Percentiles rank a stretch among this genome's conserved stretches.
Conservation (phyloP, 2,888 invertebrate species). For the Tolmerus cingulatus region DNA sequence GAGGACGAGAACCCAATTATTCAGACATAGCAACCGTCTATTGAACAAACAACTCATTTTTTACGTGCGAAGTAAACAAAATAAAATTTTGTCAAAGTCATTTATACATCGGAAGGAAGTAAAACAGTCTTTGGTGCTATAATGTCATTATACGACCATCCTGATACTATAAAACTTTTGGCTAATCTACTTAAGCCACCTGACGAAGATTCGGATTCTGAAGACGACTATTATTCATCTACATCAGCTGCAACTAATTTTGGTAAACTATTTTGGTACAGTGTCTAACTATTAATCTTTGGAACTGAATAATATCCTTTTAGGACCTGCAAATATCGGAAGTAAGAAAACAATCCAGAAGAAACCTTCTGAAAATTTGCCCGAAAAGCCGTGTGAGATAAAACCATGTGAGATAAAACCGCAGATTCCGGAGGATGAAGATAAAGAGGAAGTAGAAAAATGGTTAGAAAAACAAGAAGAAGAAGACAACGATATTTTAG, state of each 20-base stretch:
- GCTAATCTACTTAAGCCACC: constrained; percentile 48
- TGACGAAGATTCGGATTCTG: constrained; percentile 55
- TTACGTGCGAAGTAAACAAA: background rate
- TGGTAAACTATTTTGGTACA: background rate
- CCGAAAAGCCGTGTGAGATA: background rate
- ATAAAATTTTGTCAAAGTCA: background rate
- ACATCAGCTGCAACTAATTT: background rate
- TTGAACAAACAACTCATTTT: background rate
- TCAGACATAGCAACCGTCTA: background rate
- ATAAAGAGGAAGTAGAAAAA: constrained; percentile 55
- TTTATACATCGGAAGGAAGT: background rate
- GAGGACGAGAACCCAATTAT: background rate
- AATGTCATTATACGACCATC: constrained; percentile 36
- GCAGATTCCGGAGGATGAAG: constrained; percentile 50
- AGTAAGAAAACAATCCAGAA: background rate
- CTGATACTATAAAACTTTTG: constrained; percentile 8
- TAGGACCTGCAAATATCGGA: constrained; percentile 27
- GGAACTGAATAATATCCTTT: background rate
- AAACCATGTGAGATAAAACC: constrained; percentile 44
- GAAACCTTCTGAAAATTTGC: background rate
- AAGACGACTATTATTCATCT: constrained; percentile 49
- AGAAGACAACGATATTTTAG: constrained; percentile 67
- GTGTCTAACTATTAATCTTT: background rate
- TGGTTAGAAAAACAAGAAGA: constrained; percentile 65
- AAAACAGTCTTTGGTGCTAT: background rate